Evolutionary conservation across 2,888 invertebrate genomes (phyloP), one percentile per base, ranked within the genome.

Genomic region (Eupithecia insigniata): DNA sequence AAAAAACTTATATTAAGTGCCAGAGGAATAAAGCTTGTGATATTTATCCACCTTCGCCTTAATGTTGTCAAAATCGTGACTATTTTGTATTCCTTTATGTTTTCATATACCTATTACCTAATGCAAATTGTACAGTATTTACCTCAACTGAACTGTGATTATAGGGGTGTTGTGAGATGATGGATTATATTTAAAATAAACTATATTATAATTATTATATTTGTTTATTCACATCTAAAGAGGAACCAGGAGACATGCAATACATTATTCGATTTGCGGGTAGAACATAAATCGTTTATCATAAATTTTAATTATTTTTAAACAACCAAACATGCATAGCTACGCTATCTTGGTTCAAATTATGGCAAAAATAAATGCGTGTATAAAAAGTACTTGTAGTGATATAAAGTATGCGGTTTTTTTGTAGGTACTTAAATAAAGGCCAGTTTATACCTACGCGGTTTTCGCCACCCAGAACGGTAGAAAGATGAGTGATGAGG

Each of bases 101-200:
- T 79, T 75, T 80, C 77, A 76, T 78, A 78, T 73, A 80, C 77
- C 78, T 36, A 36, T n/a, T n/a, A n/a, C 36, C 10, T 80, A 82
- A 78, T 80, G 80, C 83, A 79, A 82, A 85, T 86, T 83, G 80
- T 87, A 83, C 87, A 88, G 88, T 90, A 92, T 92, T 92, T 92
- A 92, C 92, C 92, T 92, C 91, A 85, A 92, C 88, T 85, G 71
- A 89, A 92, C 93, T 93, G 93, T 93, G 93, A 93, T 93, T 85
- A 80, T 78, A 80, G 84, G 83, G 80, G 83, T 85, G 87, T 89
- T 89, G 87, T 88, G 88, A 89, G 80, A 85, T 76, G 80, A 86
- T 89, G 82, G 87, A 74, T 72, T 67, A 78, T 80, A 79, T 81
- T 81, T 66, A 80, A 79, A 79, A 79, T 82, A 83, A 81, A 83